These are phyloP conservation scores for Physocephala rufipes DNA, from an alignment of 2,888 invertebrate genomes.

Conservation along the genomic window DNA sequence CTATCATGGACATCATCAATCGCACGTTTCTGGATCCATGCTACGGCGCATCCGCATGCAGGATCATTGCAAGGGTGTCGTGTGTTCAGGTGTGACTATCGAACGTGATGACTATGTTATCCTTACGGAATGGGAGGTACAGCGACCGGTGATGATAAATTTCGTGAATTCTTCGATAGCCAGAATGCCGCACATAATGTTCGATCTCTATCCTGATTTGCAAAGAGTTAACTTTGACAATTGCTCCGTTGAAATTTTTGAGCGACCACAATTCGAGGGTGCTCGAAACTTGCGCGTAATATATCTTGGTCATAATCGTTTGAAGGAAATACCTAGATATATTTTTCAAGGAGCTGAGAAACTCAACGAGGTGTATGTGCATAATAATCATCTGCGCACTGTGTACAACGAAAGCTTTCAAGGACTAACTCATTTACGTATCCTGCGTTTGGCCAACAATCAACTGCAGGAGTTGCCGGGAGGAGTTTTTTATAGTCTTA, in stretches of 20 bases:
- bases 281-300: constrained; percentile 62
- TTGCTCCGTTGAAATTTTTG: constrained; percentile 60
- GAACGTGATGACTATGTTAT: constrained; percentile 61
- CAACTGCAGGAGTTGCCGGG: constrained; percentile 53
- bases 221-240: constrained; percentile 62
- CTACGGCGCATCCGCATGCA: constrained; percentile 62
- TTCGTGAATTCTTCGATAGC: constrained; percentile 62
- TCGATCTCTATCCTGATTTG: constrained; percentile 62
- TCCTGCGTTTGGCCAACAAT: constrained; percentile 57
- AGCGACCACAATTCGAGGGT: constrained; percentile 62
- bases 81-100: constrained; percentile 57
- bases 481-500: constrained; percentile 54
- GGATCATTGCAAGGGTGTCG: constrained; percentile 59
- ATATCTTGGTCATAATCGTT: constrained; percentile 56
- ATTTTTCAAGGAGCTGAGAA: constrained; percentile 63
- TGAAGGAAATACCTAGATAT: constrained; percentile 60
- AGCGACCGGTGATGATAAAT: constrained; percentile 56
- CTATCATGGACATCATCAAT: constrained; percentile 20
- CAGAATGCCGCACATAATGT: constrained; percentile 62
- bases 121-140: constrained; percentile 57
- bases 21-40: constrained; percentile 48
- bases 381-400: constrained; percentile 53
- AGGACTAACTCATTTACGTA: constrained; percentile 59
- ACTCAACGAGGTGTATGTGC: constrained; percentile 55
- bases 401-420: constrained; percentile 60